Evolutionary conservation across 2,888 invertebrate species (phyloP), one percentile per base, ranked within the genome.

Genomic region (Ormyrus pomaceus): DNA sequence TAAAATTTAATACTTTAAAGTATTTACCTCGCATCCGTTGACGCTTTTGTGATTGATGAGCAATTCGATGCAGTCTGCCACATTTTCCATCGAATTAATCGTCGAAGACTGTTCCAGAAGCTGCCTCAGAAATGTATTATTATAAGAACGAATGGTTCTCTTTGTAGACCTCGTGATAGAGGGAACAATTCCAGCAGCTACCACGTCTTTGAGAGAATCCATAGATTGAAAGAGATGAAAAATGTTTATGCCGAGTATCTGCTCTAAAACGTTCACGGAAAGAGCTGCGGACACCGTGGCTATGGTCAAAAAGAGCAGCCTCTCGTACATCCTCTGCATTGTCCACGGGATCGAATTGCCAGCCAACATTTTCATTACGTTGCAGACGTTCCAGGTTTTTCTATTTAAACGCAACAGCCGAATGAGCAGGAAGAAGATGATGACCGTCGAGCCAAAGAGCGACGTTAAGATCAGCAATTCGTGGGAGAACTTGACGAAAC

Each of bases 11-110:
- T 34, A 34, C 34, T 34, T 34, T 34, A 34, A 34, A 34, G 4
- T 34, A 34, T 50, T 10, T 34, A 79, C 79, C 75, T 79, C 79
- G 50, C 79, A 79, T n/a, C 68, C 79, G 8, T 65, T 70, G 55
- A 75, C 70, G 11, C 5, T 19, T 7, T 51, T 56, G 9, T 69
- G 34, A 19, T 62, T 79, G 34, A 71, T 64, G 34, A 79, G 59
- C 45, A n/a, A 11, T 3, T 71, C 59, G 10, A 79, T 66, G 55
- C 79, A 79, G 11, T 46, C 45, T 0, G 65, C 11, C 9, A 71
- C 48, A 1, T 45, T 2, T 13, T 71, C 79, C 10, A 48, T 66
- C 0, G 34, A 34, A 0, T 13, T 45, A 6, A 77, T 64, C 5
- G 77, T 71, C 45, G 62, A 51, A 5, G 77, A 77, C 6, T 62